Percentiles rank a stretch among this genome's conserved stretches.
Conservation (phyloP, 2,888 invertebrate genomes). For the Subacronicta megacephala region DNA sequence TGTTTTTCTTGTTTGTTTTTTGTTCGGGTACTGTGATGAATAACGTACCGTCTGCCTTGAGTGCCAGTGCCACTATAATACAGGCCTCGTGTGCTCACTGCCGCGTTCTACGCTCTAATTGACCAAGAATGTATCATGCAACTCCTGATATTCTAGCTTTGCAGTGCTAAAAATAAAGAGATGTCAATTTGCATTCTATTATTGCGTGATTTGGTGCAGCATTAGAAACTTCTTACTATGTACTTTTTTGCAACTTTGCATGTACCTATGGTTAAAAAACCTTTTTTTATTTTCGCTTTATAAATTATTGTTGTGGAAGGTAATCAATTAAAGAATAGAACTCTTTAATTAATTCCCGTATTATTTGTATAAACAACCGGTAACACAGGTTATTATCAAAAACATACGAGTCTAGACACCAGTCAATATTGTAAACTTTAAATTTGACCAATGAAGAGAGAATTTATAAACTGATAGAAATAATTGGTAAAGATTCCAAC, state of each 20-base stretch:
- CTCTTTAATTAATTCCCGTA: no score
- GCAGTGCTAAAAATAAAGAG: slow-evolving; percentile 55
- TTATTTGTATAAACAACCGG: no score
- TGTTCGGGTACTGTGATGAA: slow-evolving; percentile 60
- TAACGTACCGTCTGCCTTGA: slow-evolving; percentile 79
- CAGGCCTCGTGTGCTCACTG: slow-evolving; percentile 67
- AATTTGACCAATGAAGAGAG: no score
- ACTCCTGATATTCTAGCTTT: slow-evolving; percentile 65
- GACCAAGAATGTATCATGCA: slow-evolving; percentile 86
- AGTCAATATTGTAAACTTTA: no score
- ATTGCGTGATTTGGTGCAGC: slow-evolving; percentile 50
- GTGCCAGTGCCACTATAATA: slow-evolving; percentile 75
- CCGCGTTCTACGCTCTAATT: slow-evolving; percentile 83
- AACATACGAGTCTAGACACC: no score
- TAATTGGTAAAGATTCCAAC: no score
- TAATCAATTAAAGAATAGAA: no score
- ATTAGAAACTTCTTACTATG: slow-evolving; percentile 35
- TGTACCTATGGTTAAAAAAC: no score
- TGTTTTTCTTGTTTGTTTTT: slow-evolving; percentile 36
- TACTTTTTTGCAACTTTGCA: slow-evolving; percentile 31
- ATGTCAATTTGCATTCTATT: slow-evolving; percentile 53
- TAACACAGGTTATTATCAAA: no score
- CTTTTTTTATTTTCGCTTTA: not conserved
- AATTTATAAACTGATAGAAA: no score
- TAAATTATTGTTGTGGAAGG: no score